Evolutionary conservation across 2,113 vertebrate species (phyloP).

Genomic region (Chamaetylas fuelleborni): DNA sequence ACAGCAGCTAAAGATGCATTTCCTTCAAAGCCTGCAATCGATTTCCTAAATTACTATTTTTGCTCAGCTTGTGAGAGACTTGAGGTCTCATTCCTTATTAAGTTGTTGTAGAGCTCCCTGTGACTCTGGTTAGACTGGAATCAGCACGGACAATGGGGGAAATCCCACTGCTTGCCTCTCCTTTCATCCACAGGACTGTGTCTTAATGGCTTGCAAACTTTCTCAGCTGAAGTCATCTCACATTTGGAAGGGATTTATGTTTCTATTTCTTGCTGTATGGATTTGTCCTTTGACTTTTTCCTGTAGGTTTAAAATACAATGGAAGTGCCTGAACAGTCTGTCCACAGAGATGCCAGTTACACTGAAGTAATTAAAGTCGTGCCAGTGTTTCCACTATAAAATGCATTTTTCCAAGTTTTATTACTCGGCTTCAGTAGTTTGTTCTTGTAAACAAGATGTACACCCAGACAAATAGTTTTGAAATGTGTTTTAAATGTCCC

Average conservation of each 20-base stretch:
- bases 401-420: conserved; percentile 13
- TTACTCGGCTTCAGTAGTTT: background rate
- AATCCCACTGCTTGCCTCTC: background rate
- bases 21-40: background rate
- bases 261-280: conserved; percentile 40
- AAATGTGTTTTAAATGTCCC: background rate
- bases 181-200: background rate
- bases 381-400: conserved; percentile 50
- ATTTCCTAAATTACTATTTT: background rate
- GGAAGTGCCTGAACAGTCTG: background rate
- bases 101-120: background rate
- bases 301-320: conserved; percentile 24
- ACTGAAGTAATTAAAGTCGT: conserved; percentile 24
- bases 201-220: background rate
- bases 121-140: background rate
- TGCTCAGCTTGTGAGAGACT: background rate
- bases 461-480: background rate
- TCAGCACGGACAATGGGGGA: background rate
- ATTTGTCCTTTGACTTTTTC: conserved; percentile 32
- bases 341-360: background rate
- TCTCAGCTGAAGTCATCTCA: background rate
- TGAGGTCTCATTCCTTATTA: background rate
- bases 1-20: background rate
- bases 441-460: conserved; percentile 37
- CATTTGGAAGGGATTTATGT: conserved; percentile 25